Evolutionary conservation across 2,888 invertebrate genomes (phyloP), one percentile per base, ranked within the genome.

Genomic region (Theodoxus fluviatilis): DNA sequence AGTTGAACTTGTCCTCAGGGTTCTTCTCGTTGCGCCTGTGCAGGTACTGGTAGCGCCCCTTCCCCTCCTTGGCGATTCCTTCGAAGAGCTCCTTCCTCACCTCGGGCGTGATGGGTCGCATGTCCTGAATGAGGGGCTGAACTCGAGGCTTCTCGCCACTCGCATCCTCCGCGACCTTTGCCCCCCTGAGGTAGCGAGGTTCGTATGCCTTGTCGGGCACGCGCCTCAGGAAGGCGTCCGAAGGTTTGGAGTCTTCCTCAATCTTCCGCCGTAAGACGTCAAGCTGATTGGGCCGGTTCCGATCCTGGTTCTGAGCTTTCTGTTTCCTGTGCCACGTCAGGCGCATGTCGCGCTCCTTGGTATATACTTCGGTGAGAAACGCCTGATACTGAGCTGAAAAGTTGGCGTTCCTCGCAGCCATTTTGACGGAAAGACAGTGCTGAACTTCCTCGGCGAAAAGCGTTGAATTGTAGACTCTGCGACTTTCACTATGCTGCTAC

Each of bases 1-100:
- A 87, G 37, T 77, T 71, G 71, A 79, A 87, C 75, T 86, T 87
- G 15, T 82, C 75, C 72, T 87, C 87, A 1, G 87, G 87, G 52
- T 79, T 81, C 59, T 78, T 75, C 37, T 78, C 72, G 67, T 84
- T 76, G 64, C 87, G 74, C 33, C 72, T 68, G 9, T 73, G 71
- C 35, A 86, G 78, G 74, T 86, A 86, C 61, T 79, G 79, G 71
- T 81, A 78, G 40, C 87, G 73, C 3, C 87, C 87, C 72, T 83
- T 86, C 33, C 83, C 87, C 73, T 87, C 87, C 70, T 84, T 84
- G n/a, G 85, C 85, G 73, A 87, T 85, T 0, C 87, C 87, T 38
- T 86, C 85, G 73, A 84, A 87, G 4, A 87, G 76, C 22, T 78
- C 74, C 7, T 69, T 59, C 63, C 76, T 77, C 1, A 78, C 76